Evolutionary conservation across 1,140 invertebrate species (phyloP).

Genomic region (Streblospio benedicti): DNA sequence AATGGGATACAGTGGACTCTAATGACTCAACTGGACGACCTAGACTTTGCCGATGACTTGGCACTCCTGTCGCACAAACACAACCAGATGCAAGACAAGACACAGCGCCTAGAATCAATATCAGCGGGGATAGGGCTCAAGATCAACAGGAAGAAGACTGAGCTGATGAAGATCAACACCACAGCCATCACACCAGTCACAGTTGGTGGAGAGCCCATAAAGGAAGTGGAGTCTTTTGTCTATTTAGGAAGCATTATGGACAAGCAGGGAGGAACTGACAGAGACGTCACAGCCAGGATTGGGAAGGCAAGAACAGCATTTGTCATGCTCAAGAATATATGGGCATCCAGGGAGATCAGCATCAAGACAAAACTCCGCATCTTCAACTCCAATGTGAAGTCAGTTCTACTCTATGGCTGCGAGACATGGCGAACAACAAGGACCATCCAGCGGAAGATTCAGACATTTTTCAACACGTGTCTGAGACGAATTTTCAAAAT

Average conservation of each 20-base stretch:
- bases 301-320: conserved; percentile 14
- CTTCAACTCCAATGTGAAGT: conserved; percentile 22
- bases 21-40: conserved; percentile 1
- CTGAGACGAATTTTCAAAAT: conserved; percentile 7
- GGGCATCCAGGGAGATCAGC: conserved; percentile 7
- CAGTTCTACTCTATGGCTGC: conserved; percentile 20
- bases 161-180: conserved; percentile 3
- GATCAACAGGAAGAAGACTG: conserved; percentile 4
- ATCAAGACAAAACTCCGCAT: conserved; percentile 17
- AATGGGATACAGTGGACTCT: conserved; percentile 4
- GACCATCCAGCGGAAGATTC: neutral
- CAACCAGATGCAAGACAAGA: neutral
- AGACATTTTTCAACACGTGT: neutral
- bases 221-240: neutral
- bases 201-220: neutral
- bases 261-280: conserved; percentile 13
- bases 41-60: conserved; percentile 3
- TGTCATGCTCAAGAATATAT: conserved; percentile 12
- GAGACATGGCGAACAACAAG: conserved; percentile 12
- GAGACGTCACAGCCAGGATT: conserved; percentile 10
- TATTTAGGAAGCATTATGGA: neutral
- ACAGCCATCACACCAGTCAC: conserved; percentile 1
- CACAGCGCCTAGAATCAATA: neutral
- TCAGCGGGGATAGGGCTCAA: neutral
- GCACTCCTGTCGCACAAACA: neutral